Base-by-base conservation (phyloP, 2,888 invertebrate genomes). In the Ophion costatus region DNA sequence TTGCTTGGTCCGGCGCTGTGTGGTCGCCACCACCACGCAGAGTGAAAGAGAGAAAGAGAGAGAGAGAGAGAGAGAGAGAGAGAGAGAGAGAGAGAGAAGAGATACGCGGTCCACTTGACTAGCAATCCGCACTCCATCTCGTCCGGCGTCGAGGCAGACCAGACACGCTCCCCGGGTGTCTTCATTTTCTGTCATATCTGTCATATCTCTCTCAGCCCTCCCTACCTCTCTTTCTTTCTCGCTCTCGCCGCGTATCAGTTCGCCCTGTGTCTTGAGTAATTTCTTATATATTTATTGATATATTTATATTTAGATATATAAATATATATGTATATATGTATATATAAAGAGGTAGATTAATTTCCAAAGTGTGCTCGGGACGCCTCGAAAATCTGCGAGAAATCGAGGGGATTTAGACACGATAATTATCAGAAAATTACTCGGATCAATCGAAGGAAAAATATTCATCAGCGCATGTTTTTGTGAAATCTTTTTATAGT, bases 41-140 rank as follows among this genome's bases (percentile, higher is more conserved):
- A 70, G 70, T 59, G 61, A 69, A 51, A 63, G 61, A 63, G 17
- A 29, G 76, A n/a, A 1, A 24, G 42, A 38, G 70, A 51, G 63
- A 61, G 42, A 57, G 70, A 63, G 59, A 67, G 57, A 67, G 67
- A 77, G 57, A 66, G 59, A 75, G 64, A 76, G 61, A 59, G 61
- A 69, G 69, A 24, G 61, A 63, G 61, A 29, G 61, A 79, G 38
- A 71, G 71, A 71, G 71, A 79, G 63, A 71, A 66, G 64, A 80
- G 71, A 80, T 56, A 73, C 24, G 89, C 90, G 91, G 92, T 91
- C 92, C 91, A 92, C 89, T 88, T 89, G 90, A 89, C 89, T 89
- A 87, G 90, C 89, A 90, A 91, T 90, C 89, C 89, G 89, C 90
- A 81, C 84, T 83, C 80, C 89, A 90, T 91, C 91, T 91, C 90